Percentiles rank a stretch among this genome's conserved stretches.
phyloP scores from a whole-genome alignment of 2,888 invertebrate genomes.

The Folsomia manolachei region DNA sequence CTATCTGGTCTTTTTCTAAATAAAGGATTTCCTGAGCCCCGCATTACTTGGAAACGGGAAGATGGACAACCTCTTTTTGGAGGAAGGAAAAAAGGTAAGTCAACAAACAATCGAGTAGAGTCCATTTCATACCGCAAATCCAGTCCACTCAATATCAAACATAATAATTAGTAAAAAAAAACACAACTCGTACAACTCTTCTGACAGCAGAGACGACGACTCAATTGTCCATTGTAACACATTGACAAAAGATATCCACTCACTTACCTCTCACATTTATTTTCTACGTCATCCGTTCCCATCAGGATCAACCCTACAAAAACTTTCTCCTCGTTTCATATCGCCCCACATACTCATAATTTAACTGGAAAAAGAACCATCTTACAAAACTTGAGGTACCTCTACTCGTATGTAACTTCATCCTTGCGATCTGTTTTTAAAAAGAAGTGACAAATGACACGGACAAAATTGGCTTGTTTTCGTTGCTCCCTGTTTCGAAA shows the following conservation, averaged over 20 bases:
- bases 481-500: background rate
- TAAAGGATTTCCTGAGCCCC: slow-evolving; percentile 85
- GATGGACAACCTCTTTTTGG: slow-evolving; percentile 84
- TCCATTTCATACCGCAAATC: slow-evolving; percentile 3
- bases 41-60: slow-evolving; percentile 89
- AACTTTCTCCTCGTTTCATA: no score
- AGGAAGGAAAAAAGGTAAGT: slow-evolving; percentile 78
- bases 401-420: no score
- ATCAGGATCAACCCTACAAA: no score
- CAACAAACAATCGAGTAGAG: slow-evolving; percentile 1
- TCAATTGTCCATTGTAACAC: background rate
- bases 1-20: slow-evolving; percentile 6
- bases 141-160: slow-evolving; percentile 4
- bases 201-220: background rate
- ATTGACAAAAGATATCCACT: no score
- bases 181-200: no score
- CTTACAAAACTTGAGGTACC: no score
- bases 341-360: no score
- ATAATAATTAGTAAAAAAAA: background rate
- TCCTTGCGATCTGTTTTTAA: no score
- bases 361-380: no score
- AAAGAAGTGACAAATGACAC: background rate
- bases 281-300: background rate
- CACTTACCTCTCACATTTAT: background rate
- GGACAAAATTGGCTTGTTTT: background rate